Percentiles rank a stretch among this genome's conserved stretches.
Conservation (phyloP, 2,113 vertebrate species). For the Ginglymostoma cirratum region DNA sequence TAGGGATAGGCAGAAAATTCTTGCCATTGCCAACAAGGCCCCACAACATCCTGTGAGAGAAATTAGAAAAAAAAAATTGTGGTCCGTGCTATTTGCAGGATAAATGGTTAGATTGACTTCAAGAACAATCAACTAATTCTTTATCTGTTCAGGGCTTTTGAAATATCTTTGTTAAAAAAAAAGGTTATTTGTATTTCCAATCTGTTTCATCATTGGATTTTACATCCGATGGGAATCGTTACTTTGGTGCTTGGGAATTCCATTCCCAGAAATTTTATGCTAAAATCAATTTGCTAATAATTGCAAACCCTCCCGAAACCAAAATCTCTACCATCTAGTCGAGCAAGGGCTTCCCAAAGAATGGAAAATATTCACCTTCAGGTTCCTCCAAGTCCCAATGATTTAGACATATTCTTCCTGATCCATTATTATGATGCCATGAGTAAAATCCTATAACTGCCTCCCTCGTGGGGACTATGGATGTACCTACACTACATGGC, state of each 20-base stretch:
- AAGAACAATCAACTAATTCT: background rate
- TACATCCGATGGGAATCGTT: no score
- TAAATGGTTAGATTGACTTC: background rate
- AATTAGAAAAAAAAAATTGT: background rate
- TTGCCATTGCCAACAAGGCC: no score
- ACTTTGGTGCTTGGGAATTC: background rate
- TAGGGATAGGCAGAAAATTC: no score
- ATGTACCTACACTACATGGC: background rate
- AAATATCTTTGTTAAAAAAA: background rate
- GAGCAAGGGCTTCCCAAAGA: no score
- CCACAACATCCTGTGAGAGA: no score
- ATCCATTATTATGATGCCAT: background rate
- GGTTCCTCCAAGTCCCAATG: no score
- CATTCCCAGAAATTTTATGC: background rate
- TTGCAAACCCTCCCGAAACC: background rate
- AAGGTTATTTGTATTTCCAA: background rate
- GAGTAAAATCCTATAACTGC: background rate
- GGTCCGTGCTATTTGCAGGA: background rate
- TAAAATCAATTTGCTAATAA: background rate
- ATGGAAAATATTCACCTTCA: background rate
- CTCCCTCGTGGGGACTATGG: no score
- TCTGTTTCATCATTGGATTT: background rate
- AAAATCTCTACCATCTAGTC: background rate
- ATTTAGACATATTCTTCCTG: background rate
- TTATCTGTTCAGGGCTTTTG: background rate